Conservation (phyloP, 2,888 invertebrate genomes). For the Calliopum simillimum region DNA sequence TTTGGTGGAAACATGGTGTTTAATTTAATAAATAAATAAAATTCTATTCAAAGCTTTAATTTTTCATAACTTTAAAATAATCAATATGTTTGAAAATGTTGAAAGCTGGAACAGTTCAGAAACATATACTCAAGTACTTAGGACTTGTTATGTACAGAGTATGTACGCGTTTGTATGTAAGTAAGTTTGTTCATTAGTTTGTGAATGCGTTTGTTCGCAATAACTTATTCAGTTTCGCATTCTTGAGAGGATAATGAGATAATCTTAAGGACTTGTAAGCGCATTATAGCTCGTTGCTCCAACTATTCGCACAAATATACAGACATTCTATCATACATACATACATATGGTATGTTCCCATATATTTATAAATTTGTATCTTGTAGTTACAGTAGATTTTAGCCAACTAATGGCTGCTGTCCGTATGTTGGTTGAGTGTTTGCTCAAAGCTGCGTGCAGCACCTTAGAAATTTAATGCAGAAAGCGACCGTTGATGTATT, state of each 20-base stretch:
- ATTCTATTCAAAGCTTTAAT: too few relatives aligned
- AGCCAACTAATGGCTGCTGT: conserved; percentile 5
- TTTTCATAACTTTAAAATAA: too few relatives aligned
- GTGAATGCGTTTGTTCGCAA: not conserved
- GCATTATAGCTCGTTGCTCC: conserved; percentile 51
- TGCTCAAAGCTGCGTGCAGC: not conserved
- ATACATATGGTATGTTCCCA: not conserved
- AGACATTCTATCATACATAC: not conserved
- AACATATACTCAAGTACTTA: too few relatives aligned
- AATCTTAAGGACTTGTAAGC: conserved; percentile 62
- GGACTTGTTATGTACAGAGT: too few relatives aligned
- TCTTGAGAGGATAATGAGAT: conserved; percentile 59
- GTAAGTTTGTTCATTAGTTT: not conserved
- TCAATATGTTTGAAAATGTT: too few relatives aligned
- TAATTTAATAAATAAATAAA: too few relatives aligned
- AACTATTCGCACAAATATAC: not conserved
- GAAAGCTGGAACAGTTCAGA: too few relatives aligned
- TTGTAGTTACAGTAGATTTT: not conserved
- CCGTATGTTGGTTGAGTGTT: conserved; percentile 13
- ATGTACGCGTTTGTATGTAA: not conserved
- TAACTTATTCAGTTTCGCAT: conserved; percentile 19
- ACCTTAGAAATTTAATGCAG: conserved; percentile 24
- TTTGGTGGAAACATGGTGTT: too few relatives aligned
- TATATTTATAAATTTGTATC: not conserved
- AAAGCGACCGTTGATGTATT: not conserved